These are phyloP conservation scores for Colostygia pectinataria DNA, from an alignment of 2,888 invertebrate genomes.

Conservation along the genomic window DNA sequence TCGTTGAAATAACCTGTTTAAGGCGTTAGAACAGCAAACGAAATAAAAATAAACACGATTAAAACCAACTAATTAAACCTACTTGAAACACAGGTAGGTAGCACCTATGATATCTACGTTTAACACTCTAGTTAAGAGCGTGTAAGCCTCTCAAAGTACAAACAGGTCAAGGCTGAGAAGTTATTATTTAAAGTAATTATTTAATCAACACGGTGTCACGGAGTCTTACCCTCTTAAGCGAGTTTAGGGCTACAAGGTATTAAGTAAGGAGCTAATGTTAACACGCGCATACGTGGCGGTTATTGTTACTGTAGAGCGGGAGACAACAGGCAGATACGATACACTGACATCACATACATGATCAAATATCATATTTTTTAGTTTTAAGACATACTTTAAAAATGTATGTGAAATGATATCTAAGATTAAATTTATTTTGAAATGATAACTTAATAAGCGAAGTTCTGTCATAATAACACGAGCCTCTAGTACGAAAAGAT, in stretches of 20 bases:
- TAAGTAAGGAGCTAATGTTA: conserved; percentile 79
- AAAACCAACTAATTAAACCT: conserved; percentile 15
- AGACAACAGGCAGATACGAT: conserved; percentile 28
- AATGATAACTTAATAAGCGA: no score
- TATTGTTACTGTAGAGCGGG: conserved; percentile 54
- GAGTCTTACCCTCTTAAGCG: conserved; percentile 78
- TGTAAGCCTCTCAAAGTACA: conserved; percentile 32
- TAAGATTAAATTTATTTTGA: no score
- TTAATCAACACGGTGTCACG: conserved; percentile 79
- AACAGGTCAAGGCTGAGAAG: conserved; percentile 51
- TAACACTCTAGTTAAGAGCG: conserved; percentile 23
- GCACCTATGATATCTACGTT: conserved; percentile 10
- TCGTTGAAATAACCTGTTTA: conserved; percentile 12
- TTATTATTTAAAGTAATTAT: conserved; percentile 82
- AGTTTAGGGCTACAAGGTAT: conserved; percentile 80
- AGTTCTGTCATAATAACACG: no score
- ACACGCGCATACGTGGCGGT: conserved; percentile 76
- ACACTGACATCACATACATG: no score
- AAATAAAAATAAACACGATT: conserved; percentile 6
- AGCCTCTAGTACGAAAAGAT: no score
- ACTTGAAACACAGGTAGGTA: conserved; percentile 15
- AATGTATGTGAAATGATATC: no score
- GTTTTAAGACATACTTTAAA: no score
- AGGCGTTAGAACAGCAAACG: conserved; percentile 18
- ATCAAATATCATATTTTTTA: no score